Evolutionary conservation across 2,797 vertebrate genomes (phyloP).

Genomic region (Sandelia bainsii): DNA sequence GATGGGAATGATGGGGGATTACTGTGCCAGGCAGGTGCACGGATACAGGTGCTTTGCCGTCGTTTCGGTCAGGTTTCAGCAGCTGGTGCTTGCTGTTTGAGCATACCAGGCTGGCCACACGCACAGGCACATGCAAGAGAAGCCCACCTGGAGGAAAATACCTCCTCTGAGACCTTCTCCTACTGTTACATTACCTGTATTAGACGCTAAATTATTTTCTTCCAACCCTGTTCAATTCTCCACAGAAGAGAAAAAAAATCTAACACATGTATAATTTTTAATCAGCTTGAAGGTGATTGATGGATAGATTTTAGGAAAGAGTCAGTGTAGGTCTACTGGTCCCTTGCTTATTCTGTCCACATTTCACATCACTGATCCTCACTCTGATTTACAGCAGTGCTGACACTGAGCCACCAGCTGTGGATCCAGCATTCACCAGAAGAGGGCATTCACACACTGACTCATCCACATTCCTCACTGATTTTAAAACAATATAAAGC

Average conservation of each 20-base stretch:
- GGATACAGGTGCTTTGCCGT: slow-evolving; percentile 1
- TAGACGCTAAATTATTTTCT: neutral
- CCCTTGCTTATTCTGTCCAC: too few species aligned
- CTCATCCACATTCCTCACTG: slow-evolving; percentile 12
- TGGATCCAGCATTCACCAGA: slow-evolving; percentile 63
- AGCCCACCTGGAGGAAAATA: slow-evolving; percentile 21
- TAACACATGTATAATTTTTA: too few species aligned
- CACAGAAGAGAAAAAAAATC: too few species aligned
- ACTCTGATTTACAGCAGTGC: neutral
- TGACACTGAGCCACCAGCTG: slow-evolving; percentile 3
- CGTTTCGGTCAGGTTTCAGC: slow-evolving; percentile 15
- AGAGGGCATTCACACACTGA: slow-evolving; percentile 73
- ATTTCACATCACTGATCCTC: neutral
- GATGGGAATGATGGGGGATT: slow-evolving; percentile 14
- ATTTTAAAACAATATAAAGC: slow-evolving; percentile 24
- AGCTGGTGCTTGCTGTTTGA: slow-evolving; percentile 44
- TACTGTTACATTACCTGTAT: neutral
- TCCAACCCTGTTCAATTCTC: too few species aligned
- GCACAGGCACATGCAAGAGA: neutral
- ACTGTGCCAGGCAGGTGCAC: slow-evolving; percentile 33
- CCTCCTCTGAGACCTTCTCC: slow-evolving; percentile 3
- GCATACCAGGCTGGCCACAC: neutral
- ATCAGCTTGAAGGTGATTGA: neutral
- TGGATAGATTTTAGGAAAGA: neutral
- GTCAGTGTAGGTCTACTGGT: neutral